Evolutionary conservation across 2,113 vertebrate species (phyloP).

Genomic region (Hippoglossus stenolepis): DNA sequence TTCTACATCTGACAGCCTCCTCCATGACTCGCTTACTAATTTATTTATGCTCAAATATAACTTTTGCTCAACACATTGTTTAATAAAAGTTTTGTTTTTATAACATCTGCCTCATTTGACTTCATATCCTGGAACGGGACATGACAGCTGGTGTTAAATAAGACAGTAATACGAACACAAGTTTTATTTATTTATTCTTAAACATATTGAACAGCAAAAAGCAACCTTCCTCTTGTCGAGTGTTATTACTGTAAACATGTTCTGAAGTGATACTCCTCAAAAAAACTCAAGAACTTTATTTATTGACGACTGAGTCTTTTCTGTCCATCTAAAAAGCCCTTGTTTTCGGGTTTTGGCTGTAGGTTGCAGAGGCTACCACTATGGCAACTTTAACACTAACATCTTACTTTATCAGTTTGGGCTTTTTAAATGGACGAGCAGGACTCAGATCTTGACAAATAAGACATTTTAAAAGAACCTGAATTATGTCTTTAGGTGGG

Average conservation of each 20-base stretch:
- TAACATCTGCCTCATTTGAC: constrained; percentile 15
- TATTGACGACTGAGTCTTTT: constrained; percentile 39
- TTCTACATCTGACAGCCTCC: constrained; percentile 20
- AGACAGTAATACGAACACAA: constrained; percentile 33
- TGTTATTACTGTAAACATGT: constrained; percentile 74
- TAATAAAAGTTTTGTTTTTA: constrained; percentile 68
- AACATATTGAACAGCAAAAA: constrained; percentile 73
- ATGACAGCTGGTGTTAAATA: background rate
- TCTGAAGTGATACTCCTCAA: constrained; percentile 45
- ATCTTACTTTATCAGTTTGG: constrained; percentile 7
- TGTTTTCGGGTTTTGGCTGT: constrained; percentile 33
- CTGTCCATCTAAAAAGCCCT: constrained; percentile 43
- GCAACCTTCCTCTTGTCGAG: constrained; percentile 49
- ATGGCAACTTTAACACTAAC: constrained; percentile 8
- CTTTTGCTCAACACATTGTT: constrained; percentile 52
- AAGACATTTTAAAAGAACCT: constrained; percentile 31
- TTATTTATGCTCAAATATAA: constrained; percentile 69
- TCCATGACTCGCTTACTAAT: constrained; percentile 51
- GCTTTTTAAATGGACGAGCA: constrained; percentile 48
- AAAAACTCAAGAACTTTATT: background rate
- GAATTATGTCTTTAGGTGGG: constrained; percentile 24
- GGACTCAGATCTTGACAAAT: constrained; percentile 36
- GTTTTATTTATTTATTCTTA: constrained; percentile 75
- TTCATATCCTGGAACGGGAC: background rate
- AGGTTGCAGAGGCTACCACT: constrained; percentile 17